A percentile compares a stretch with the other conserved stretches of the same genome.
Conservation (phyloP, 1,140 invertebrate species). For the Lasioglossum baleicum region DNA sequence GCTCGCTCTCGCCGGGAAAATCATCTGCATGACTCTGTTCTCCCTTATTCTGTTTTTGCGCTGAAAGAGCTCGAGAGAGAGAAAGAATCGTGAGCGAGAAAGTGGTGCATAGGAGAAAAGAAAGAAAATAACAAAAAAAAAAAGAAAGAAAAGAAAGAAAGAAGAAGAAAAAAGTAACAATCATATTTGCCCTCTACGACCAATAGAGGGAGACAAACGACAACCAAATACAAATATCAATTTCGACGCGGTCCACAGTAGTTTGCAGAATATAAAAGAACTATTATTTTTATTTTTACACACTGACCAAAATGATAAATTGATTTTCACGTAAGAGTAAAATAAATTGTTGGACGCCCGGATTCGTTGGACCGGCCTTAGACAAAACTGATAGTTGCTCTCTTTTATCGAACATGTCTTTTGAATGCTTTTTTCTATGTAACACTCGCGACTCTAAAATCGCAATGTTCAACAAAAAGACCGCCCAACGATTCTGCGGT, state of each 20-base stretch:
- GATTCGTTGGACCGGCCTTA: constrained; percentile 29
- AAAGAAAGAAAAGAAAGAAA: constrained; percentile 52
- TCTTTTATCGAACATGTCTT: background rate
- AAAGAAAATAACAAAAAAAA: constrained; percentile 8
- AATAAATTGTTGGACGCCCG: constrained; percentile 27
- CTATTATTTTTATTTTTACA: constrained; percentile 74
- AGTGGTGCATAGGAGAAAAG: constrained; percentile 21
- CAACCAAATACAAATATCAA: constrained; percentile 72
- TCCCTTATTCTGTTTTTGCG: constrained; percentile 33
- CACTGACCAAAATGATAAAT: constrained; percentile 62
- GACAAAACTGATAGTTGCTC: background rate
- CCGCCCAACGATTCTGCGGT: constrained; percentile 38
- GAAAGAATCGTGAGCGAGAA: background rate
- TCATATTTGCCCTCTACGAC: background rate
- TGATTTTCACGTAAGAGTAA: constrained; percentile 69
- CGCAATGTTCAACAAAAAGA: background rate
- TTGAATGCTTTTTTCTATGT: background rate
- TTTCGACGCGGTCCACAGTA: constrained; percentile 73
- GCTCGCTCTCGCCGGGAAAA: constrained; percentile 7
- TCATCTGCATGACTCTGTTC: constrained; percentile 33
- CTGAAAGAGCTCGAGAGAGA: constrained; percentile 18
- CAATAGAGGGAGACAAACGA: constrained; percentile 28
- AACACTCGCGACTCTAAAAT: background rate
- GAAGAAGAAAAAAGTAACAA: constrained; percentile 58
- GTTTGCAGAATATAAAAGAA: constrained; percentile 69